phyloP scores from a whole-genome alignment of 2,113 vertebrate genomes.

The Burhinus bistriatus region DNA sequence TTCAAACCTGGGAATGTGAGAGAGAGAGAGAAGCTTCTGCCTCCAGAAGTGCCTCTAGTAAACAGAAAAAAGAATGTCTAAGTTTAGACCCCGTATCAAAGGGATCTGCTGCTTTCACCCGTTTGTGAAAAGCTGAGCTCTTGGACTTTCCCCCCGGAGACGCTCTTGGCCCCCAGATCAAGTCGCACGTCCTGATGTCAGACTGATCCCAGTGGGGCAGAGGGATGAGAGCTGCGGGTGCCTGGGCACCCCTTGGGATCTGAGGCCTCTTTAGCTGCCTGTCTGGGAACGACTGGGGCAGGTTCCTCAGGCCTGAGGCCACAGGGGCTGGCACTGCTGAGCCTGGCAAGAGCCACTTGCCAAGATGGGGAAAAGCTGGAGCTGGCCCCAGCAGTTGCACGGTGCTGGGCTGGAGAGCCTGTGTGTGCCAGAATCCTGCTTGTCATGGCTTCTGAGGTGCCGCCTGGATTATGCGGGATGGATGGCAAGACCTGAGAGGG shows the following conservation, averaged over 20 bases:
- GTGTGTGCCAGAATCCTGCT: rapidly evolving
- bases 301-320: background rate
- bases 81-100: rapidly evolving
- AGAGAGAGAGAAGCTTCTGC: background rate
- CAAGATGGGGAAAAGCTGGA: background rate
- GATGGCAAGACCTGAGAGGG: background rate
- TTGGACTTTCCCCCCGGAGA: background rate
- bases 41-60: background rate
- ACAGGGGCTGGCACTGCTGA: background rate
- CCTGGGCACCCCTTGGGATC: background rate
- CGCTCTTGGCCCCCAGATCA: background rate
- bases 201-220: background rate
- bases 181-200: rapidly evolving
- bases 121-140: background rate
- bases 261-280: background rate
- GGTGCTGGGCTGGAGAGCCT: background rate
- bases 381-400: background rate
- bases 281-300: background rate
- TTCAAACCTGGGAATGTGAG: background rate
- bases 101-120: background rate
- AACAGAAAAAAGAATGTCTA: background rate
- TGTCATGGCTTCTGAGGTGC: background rate
- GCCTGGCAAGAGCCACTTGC: background rate
- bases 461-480: background rate
- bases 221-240: background rate